A percentile compares a stretch with the other conserved stretches of the same genome.
Conservation (phyloP, 2,888 invertebrate species). For the Malacosoma neustria region DNA sequence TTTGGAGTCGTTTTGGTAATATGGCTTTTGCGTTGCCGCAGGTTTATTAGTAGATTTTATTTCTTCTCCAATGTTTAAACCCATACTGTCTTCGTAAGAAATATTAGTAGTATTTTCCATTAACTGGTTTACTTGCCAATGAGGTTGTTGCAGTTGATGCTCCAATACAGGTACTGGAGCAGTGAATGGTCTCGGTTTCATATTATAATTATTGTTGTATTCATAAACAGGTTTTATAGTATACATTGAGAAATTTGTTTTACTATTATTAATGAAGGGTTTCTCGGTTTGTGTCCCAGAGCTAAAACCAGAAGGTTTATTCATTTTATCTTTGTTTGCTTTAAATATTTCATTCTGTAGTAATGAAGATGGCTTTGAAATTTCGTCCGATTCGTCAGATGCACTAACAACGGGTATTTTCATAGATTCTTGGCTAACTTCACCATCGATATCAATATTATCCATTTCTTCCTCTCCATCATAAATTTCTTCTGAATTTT, state of each 20-base stretch:
- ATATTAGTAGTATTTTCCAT: constrained; percentile 52
- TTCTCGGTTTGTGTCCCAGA: constrained; percentile 67
- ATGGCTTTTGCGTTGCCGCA: constrained; percentile 23
- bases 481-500: constrained; percentile 61
- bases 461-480: constrained; percentile 53
- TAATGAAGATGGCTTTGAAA: constrained; percentile 27
- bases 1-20: constrained; percentile 25
- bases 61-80: constrained; percentile 64
- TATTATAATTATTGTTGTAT: constrained; percentile 29
- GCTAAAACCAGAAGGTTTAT: constrained; percentile 33
- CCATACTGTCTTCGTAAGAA: constrained; percentile 56
- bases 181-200: constrained; percentile 61
- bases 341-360: constrained; percentile 36
- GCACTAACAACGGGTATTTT: constrained; percentile 59
- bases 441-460: constrained; percentile 43
- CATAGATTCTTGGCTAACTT: constrained; percentile 63
- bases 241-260: constrained; percentile 45
- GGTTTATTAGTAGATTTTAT: constrained; percentile 31
- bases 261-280: constrained; percentile 49
- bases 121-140: constrained; percentile 67
- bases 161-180: constrained; percentile 46
- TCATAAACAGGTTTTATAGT: constrained; percentile 50
- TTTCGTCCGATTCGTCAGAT: constrained; percentile 35
- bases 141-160: constrained; percentile 63
- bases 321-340: constrained; percentile 21